Evolutionary conservation across 2,888 invertebrate genomes (phyloP), one percentile per base, ranked within the genome.

Genomic region (Sarcophaga carnaria): DNA sequence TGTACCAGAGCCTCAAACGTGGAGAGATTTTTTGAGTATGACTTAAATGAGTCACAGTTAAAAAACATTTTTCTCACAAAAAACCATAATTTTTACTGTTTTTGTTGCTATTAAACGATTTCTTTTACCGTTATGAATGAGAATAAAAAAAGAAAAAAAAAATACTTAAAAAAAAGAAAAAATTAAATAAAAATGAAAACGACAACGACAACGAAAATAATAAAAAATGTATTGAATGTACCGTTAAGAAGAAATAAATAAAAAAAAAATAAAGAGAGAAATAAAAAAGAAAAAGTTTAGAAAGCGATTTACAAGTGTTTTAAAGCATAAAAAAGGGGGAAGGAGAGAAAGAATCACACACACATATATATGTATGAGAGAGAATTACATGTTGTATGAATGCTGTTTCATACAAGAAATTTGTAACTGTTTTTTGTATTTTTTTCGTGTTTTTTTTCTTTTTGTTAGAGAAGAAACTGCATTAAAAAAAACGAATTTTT

Each of bases 271-370:
- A 37, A 8, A 37, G 37, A 37, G 37, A 37, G 8, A 37, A 37
- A 8, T 37, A 37, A 37, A 37, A 37, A 10, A 10, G 4, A 54
- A 54, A 17, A 54, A 54, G 17, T 54, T 12, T 59, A 70, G 67
- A 69, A 83, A 83, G 78, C 74, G 80, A 83, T 86, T 86, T 83
- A 86, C 77, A 86, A 80, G 69, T 83, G 74, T 78, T 80, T 78
- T 74, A 74, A 77, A 64, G 27, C 37, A 78, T 60, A 71, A 76
- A 60, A 66, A 64, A 54, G 5, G 45, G 37, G 37, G 10, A 37
- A 37, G 10, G 37, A 10, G 37, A 37, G 37, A 37, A 37, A 17
- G 54, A 54, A 17, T 17, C 14, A 14, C 54, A 54, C 17, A 66
- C 47, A 76, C 59, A 72, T 45, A 22, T n/a, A n/a, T 45, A 70